phyloP scores from a whole-genome alignment of 2,113 vertebrate species.

The Microtus oregoni region DNA sequence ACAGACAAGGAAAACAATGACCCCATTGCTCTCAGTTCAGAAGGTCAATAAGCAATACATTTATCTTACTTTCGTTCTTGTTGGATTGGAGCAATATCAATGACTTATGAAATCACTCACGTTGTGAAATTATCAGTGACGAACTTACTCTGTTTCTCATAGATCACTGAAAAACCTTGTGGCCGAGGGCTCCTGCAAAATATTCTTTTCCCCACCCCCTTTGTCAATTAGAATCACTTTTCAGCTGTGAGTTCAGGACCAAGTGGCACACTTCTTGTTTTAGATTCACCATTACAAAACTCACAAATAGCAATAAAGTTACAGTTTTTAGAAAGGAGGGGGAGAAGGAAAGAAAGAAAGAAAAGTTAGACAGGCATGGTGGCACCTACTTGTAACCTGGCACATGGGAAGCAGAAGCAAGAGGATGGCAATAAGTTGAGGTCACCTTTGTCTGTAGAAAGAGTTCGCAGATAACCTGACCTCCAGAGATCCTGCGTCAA shows the following conservation, averaged over 20 bases:
- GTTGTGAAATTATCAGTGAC: constrained; percentile 8
- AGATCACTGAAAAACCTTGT: neutral
- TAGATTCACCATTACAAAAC: neutral
- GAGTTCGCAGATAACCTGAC: neutral
- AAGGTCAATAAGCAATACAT: neutral
- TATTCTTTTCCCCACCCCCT: neutral
- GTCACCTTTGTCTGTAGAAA: too few relatives aligned
- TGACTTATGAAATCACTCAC: neutral
- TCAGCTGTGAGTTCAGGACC: neutral
- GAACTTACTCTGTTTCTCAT: constrained; percentile 44
- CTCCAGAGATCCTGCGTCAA: neutral
- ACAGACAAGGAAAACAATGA: too few relatives aligned
- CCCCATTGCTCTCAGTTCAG: neutral
- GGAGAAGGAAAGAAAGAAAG: too few relatives aligned
- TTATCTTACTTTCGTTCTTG: constrained; percentile 25
- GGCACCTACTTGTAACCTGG: neutral
- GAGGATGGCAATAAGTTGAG: neutral
- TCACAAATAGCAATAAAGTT: constrained; percentile 2
- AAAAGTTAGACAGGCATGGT: neutral
- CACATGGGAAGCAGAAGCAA: neutral
- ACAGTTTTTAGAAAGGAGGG: neutral
- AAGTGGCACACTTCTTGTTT: neutral
- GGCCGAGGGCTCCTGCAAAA: neutral
- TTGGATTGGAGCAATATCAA: neutral
- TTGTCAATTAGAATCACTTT: neutral